Conservation (phyloP, 2,113 vertebrate genomes). For the Perca flavescens region DNA sequence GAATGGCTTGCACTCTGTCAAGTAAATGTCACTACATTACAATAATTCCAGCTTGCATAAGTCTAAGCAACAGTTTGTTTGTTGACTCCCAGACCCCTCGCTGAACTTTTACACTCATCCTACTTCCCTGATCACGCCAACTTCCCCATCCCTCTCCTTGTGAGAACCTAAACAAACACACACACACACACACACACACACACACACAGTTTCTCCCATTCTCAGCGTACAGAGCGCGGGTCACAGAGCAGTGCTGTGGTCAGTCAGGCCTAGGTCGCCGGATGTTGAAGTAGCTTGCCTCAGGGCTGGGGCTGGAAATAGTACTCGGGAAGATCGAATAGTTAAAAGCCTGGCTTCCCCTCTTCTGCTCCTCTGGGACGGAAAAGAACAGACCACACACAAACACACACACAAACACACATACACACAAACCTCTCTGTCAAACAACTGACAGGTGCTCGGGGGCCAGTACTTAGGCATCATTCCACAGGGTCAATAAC, state of each 20-base stretch:
- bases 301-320: conserved; percentile 58
- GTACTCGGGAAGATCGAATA: conserved; percentile 50
- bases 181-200: neutral
- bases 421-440: conserved; percentile 39
- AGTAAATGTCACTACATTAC: conserved; percentile 44
- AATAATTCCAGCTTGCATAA: conserved; percentile 54
- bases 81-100: conserved; percentile 56
- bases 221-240: conserved; percentile 13
- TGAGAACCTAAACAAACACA: conserved; percentile 74
- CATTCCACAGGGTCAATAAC: conserved; percentile 47
- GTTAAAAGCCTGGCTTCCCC: conserved; percentile 43
- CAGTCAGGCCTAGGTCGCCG: conserved; percentile 59
- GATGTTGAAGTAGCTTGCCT: conserved; percentile 61
- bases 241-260: conserved; percentile 50
- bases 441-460: conserved; percentile 46
- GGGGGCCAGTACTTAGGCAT: conserved; percentile 17
- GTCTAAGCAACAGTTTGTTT: conserved; percentile 56
- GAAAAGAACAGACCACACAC: conserved; percentile 50
- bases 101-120: conserved; percentile 67
- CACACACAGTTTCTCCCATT: conserved; percentile 29
- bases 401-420: conserved; percentile 40
- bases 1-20: conserved; percentile 18
- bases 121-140: conserved; percentile 37
- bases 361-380: conserved; percentile 21
- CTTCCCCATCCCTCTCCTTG: conserved; percentile 50